Evolutionary conservation across 2,797 vertebrate species (phyloP), one percentile per base, ranked within the genome.

Genomic region (Todus mexicanus): DNA sequence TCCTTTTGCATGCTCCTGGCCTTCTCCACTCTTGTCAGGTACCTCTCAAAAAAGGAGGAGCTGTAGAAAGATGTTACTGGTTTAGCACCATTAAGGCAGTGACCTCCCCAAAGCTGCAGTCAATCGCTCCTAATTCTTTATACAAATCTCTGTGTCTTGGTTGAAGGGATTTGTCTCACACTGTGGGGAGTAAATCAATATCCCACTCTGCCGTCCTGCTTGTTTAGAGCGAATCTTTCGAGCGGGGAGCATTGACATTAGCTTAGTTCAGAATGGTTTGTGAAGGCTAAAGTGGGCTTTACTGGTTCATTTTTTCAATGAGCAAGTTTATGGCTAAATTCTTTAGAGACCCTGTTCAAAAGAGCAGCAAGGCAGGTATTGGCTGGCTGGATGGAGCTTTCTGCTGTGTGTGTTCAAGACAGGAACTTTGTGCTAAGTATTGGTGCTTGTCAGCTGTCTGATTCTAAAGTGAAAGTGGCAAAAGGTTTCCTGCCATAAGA

Each of bases 1-100:
- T 99, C 99, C 40, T 99, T 99, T 95, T 99, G 99, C 96, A 99
- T 99, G 98, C 98, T 99, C 21, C 98, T 99, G 95, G 99, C 99
- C 78, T 99, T 99, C 96, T 98, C 99, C 48, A 98, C 98, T 2
- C 98, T 99, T 26, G 99, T 99, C 98, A 99, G 99, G 99, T 99
- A 96, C 40, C 23, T 64, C 33, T 33, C 40, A 8, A 0, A 6
- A 2, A 27, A 78, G 23, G 7, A 40, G 22, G 3, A 64, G n/a
- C 43, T 73, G 69, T 56, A 31, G 26, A 5, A 31, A 33, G 4
- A 5, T 25, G 6, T 54, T 15, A 5, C 59, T 65, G 25, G 1
- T 61, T 9, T 19, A 79, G 76, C 31, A 35, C 40, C 4, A 0
- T 33, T 33, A 14, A 40, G 45, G 38, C 56, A 51, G 1, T 31